These are phyloP conservation scores for Lissonota sp. DNA, from an alignment of 2,888 invertebrate species.

Conservation along the genomic window DNA sequence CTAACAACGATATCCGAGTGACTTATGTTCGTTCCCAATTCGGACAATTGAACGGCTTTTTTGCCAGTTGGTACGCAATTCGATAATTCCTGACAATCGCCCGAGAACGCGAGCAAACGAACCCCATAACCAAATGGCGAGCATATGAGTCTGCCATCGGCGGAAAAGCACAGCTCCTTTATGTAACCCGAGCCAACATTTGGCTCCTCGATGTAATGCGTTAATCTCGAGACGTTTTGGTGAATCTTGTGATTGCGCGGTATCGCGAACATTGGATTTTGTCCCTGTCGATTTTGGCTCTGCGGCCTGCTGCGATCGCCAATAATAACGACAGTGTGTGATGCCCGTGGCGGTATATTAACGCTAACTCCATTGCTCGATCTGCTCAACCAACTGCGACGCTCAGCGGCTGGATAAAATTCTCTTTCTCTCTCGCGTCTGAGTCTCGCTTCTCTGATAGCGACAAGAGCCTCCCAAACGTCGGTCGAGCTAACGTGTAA, in stretches of 20 bases:
- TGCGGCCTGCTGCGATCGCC: slow-evolving; percentile 77
- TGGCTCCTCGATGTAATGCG: slow-evolving; percentile 93
- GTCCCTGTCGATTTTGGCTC: slow-evolving; percentile 75
- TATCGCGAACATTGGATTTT: slow-evolving; percentile 80
- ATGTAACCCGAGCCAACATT: slow-evolving; percentile 96
- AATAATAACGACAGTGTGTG: slow-evolving; percentile 81
- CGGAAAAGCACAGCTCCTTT: slow-evolving; percentile 95
- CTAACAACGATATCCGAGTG: slow-evolving; percentile 94
- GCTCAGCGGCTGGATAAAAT: slow-evolving; percentile 64
- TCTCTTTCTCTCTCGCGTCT: slow-evolving; percentile 85
- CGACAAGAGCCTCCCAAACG: slow-evolving; percentile 89
- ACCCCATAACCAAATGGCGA: slow-evolving; percentile 95
- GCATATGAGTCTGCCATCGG: slow-evolving; percentile 95
- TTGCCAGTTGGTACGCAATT: slow-evolving; percentile 86
- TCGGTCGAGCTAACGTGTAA: slow-evolving; percentile 85
- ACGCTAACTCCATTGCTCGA: slow-evolving; percentile 75
- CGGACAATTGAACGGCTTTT: slow-evolving; percentile 85
- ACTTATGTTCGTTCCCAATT: slow-evolving; percentile 89
- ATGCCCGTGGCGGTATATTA: slow-evolving; percentile 73
- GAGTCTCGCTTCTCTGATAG: slow-evolving; percentile 87
- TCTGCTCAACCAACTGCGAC: slow-evolving; percentile 71
- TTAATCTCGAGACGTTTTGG: slow-evolving; percentile 90
- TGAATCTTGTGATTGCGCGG: slow-evolving; percentile 85
- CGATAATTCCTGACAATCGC: slow-evolving; percentile 91
- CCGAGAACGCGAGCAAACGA: slow-evolving; percentile 92